Conservation (phyloP, 2,888 invertebrate genomes). For the Netelia melanura region DNA sequence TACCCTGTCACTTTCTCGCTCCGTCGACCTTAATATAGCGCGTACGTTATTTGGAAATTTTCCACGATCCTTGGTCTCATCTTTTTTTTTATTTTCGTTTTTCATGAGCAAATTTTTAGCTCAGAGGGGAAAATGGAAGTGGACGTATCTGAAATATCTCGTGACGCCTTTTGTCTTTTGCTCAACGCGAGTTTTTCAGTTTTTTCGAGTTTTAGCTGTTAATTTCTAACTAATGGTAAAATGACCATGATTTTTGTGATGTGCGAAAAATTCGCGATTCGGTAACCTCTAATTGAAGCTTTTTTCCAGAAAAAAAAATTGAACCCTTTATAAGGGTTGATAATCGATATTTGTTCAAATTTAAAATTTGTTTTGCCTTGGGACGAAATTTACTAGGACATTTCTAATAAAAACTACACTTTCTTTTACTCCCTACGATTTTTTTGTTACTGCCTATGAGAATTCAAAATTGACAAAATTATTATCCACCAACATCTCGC, state of each 20-base stretch:
- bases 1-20: not conserved
- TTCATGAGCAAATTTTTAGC: conserved; percentile 17
- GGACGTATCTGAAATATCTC: not conserved
- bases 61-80: conserved; percentile 29
- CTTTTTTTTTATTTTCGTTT: conserved; percentile 1
- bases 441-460: not conserved
- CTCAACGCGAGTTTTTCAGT: too few species aligned
- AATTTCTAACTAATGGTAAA: too few species aligned
- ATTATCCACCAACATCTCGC: not conserved
- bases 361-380: too few species aligned
- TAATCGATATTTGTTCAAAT: too few species aligned
- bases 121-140: conserved; percentile 6
- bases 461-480: not conserved
- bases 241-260: too few species aligned
- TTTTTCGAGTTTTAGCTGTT: too few species aligned
- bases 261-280: too few species aligned
- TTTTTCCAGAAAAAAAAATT: too few species aligned
- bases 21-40: conserved; percentile 28
- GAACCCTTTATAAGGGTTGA: too few species aligned
- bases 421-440: not conserved
- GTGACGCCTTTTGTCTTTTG: not conserved
- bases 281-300: too few species aligned
- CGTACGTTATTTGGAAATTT: conserved; percentile 42
- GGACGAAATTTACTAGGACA: not conserved
- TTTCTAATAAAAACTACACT: not conserved